A percentile compares a stretch with the other conserved stretches of the same genome.
Conservation (phyloP, 2,888 invertebrate genomes). For the Lucinisca nassula region DNA sequence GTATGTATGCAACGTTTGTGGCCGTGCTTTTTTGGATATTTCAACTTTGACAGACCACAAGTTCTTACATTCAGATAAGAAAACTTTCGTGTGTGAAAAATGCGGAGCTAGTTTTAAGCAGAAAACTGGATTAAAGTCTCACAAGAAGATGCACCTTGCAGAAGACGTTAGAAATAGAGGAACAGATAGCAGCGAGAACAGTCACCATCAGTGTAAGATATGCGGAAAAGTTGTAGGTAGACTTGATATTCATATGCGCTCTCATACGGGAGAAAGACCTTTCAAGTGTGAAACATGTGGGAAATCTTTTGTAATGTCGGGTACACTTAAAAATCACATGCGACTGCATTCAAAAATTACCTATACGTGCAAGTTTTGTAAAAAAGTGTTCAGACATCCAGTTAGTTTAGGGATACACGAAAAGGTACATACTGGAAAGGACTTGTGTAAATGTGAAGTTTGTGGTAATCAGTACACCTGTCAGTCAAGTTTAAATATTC, state of each 20-base stretch:
- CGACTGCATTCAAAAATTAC: neutral
- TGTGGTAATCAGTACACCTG: neutral
- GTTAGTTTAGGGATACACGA: neutral
- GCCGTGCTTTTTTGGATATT: neutral
- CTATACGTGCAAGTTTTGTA: neutral
- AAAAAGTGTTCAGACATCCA: neutral
- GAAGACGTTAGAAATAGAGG: neutral
- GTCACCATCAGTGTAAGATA: neutral
- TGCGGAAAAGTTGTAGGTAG: neutral
- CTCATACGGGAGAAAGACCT: neutral
- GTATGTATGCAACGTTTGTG: neutral
- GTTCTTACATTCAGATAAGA: neutral
- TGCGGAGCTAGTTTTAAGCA: neutral
- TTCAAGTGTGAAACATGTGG: neutral
- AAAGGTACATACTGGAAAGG: neutral
- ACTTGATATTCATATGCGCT: neutral
- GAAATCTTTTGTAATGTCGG: neutral
- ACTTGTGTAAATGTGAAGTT: neutral
- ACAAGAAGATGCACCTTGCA: neutral
- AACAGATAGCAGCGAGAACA: neutral
- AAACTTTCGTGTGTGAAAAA: neutral
- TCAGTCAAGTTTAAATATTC: neutral
- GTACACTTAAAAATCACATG: neutral
- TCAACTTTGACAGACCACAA: neutral
- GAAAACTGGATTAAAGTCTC: neutral